These are phyloP conservation scores for Rotaria magnacalcarata DNA, from an alignment of 2,888 invertebrate genomes.

Conservation along the genomic window DNA sequence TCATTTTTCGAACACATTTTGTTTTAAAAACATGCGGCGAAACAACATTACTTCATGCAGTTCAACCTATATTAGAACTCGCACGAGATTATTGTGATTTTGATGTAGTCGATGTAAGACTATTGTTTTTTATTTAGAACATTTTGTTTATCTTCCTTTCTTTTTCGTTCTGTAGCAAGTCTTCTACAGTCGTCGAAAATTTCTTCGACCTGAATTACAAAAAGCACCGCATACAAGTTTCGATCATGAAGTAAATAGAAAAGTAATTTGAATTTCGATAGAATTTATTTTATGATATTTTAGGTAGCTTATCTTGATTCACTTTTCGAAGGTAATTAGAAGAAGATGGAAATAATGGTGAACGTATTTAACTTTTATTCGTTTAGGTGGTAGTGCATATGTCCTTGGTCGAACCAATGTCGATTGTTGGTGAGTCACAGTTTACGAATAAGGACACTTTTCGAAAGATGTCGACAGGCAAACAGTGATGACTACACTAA, in stretches of 20 bases:
- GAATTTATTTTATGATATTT: background rate
- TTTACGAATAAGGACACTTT: too few species aligned
- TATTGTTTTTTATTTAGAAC: background rate
- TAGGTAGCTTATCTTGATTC: slow-evolving; percentile 25
- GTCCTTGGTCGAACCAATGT: slow-evolving; percentile 80
- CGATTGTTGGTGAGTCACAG: slow-evolving; percentile 74
- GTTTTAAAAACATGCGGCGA: slow-evolving; percentile 97
- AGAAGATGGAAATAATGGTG: too few species aligned
- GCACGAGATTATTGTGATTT: slow-evolving; percentile 75
- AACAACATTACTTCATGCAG: slow-evolving; percentile 89
- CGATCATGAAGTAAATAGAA: slow-evolving; percentile 73
- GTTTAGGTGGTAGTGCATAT: slow-evolving; percentile 78
- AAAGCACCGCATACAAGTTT: slow-evolving; percentile 81
- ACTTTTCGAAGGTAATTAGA: slow-evolving; percentile 32
- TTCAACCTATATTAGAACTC: slow-evolving; percentile 76
- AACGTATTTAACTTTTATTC: background rate
- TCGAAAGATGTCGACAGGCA: too few species aligned
- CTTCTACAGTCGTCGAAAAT: slow-evolving; percentile 94
- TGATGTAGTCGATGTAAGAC: slow-evolving; percentile 66
- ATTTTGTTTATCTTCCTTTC: too few species aligned
- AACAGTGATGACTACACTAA: too few species aligned
- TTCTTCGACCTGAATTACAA: slow-evolving; percentile 83
- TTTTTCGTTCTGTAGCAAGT: slow-evolving; percentile 68
- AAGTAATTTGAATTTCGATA: background rate
- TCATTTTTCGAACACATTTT: slow-evolving; percentile 84